These are phyloP conservation scores for Pseudotriccus pelzelni DNA, from an alignment of 2,797 vertebrate genomes.

Conservation along the genomic window DNA sequence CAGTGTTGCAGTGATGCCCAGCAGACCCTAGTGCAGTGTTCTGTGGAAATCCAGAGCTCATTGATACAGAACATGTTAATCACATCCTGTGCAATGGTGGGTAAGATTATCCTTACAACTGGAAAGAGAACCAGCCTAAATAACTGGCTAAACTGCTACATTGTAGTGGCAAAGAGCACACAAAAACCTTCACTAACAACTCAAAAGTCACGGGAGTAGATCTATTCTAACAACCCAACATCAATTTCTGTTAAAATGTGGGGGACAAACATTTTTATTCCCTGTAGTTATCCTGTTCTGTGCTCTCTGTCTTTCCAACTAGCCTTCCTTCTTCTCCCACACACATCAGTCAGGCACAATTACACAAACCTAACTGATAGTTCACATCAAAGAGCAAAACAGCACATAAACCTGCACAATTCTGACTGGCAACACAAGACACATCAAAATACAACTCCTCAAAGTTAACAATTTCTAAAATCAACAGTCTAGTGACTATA, in stretches of 20 bases:
- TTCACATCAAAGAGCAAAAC: background rate
- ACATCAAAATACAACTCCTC: background rate
- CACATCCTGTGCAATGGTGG: background rate
- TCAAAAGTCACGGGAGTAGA: background rate
- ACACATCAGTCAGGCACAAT: background rate
- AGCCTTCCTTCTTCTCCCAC: background rate
- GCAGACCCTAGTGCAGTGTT: background rate
- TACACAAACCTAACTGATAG: background rate
- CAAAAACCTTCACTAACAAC: background rate
- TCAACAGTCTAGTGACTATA: background rate
- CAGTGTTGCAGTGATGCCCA: background rate
- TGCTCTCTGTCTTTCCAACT: background rate
- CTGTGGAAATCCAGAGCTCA: background rate
- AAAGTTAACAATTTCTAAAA: background rate
- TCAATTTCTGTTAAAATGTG: background rate
- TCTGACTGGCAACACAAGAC: background rate
- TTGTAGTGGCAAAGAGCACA: background rate
- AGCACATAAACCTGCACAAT: background rate
- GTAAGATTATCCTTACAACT: background rate
- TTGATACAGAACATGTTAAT: background rate
- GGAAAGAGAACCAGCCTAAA: background rate
- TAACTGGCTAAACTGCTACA: background rate
- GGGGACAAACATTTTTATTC: background rate
- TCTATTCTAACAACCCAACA: background rate
- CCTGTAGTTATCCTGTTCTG: rapidly evolving